These are phyloP conservation scores for Adelognathus sp. DNA, from an alignment of 2,888 invertebrate species.

Conservation along the genomic window DNA sequence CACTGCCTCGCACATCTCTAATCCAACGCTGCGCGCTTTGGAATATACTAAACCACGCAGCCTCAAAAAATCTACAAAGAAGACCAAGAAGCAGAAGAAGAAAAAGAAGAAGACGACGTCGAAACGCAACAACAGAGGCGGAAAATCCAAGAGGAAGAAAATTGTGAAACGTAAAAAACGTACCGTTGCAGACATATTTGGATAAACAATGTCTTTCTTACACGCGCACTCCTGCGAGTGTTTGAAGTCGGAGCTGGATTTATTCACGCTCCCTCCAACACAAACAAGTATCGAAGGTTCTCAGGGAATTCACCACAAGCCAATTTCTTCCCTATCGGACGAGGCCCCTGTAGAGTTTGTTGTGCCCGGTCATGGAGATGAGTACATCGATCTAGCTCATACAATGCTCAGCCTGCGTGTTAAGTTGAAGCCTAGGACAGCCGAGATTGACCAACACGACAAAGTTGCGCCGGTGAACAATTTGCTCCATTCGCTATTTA, in stretches of 20 bases:
- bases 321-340: constrained; percentile 60
- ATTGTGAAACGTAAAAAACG: constrained; percentile 1
- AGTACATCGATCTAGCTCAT: no score
- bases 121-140: neutral
- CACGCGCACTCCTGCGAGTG: no score
- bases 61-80: no score
- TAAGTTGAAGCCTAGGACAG: no score
- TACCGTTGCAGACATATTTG: neutral
- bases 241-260: constrained; percentile 28
- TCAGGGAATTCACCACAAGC: constrained; percentile 56
- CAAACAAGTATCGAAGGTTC: constrained; percentile 24
- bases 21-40: no score
- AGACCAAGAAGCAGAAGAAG: neutral
- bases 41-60: no score
- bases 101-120: neutral
- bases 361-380: constrained; percentile 5
- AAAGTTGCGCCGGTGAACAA: no score
- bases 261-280: constrained; percentile 23
- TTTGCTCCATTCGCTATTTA: constrained; percentile 16
- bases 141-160: neutral
- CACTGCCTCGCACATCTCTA: neutral
- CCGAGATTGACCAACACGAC: no score
- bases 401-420: no score
- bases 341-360: constrained; percentile 64
- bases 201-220: neutral